phyloP scores from a whole-genome alignment of 2,888 invertebrate species.

The Rhorus exstirpatorius region DNA sequence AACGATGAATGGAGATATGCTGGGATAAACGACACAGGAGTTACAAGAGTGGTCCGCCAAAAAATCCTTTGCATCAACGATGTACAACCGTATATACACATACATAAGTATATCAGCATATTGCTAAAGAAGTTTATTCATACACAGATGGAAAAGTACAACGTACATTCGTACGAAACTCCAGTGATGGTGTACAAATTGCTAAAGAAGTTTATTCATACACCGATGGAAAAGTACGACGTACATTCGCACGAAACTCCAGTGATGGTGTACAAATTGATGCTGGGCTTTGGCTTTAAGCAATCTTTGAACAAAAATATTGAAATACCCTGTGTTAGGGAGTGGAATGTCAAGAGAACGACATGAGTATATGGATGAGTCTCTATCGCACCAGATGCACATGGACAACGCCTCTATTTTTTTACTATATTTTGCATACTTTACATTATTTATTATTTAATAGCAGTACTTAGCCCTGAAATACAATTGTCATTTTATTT shows the following conservation, averaged over 20 bases:
- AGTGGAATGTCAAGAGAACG: too few relatives aligned
- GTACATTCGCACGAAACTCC: slow-evolving; percentile 22
- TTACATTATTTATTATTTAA: too few relatives aligned
- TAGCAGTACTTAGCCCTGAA: too few relatives aligned
- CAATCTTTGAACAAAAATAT: slow-evolving; percentile 73
- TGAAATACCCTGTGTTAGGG: slow-evolving; percentile 68
- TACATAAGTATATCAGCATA: slow-evolving; percentile 11
- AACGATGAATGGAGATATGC: slow-evolving; percentile 30
- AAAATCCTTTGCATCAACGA: slow-evolving; percentile 6
- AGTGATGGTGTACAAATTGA: slow-evolving; percentile 70
- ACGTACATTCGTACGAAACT: slow-evolving; percentile 26
- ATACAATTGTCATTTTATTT: too few relatives aligned
- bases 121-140: background rate
- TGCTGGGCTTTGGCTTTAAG: slow-evolving; percentile 68
- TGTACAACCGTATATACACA: background rate
- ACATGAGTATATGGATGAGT: too few relatives aligned
- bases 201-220: background rate
- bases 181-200: slow-evolving; percentile 39
- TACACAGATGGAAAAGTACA: slow-evolving; percentile 16
- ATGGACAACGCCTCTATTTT: slow-evolving; percentile 77
- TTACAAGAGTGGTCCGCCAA: slow-evolving; percentile 9
- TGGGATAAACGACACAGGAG: background rate
- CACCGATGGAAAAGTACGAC: slow-evolving; percentile 14
- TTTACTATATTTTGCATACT: too few relatives aligned
- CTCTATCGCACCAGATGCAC: slow-evolving; percentile 65